Conservation (phyloP, 2,113 vertebrate genomes). For the Ascaphus truei region DNA sequence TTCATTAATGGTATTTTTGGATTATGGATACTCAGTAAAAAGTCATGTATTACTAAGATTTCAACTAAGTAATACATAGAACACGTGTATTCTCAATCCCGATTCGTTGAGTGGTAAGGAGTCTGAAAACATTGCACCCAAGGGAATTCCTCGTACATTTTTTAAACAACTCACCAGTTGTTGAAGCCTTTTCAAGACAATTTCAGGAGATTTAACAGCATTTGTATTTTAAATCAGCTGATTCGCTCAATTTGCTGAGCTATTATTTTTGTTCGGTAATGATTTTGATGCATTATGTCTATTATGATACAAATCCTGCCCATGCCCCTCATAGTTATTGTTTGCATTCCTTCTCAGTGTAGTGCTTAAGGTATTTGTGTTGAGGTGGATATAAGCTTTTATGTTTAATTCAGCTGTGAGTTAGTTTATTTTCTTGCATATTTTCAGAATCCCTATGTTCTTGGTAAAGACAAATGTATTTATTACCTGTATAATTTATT, state of each 20-base stretch:
- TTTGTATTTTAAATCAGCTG: neutral
- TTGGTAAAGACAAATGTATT: too few relatives aligned
- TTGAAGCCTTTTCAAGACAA: neutral
- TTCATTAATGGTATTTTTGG: neutral
- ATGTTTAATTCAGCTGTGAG: neutral
- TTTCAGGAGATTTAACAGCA: neutral
- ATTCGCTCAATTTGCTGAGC: neutral
- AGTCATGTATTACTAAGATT: neutral
- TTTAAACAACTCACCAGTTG: neutral
- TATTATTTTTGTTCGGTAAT: slow-evolving; percentile 18
- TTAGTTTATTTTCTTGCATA: neutral
- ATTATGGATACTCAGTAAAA: too few relatives aligned
- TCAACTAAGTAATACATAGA: neutral
- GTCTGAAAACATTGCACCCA: neutral
- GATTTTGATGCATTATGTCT: slow-evolving; percentile 21
- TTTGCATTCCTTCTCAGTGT: neutral
- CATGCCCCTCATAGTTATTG: neutral
- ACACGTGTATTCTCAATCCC: neutral
- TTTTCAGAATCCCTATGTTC: neutral
- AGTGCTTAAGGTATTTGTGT: neutral
- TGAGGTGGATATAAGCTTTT: neutral
- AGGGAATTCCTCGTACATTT: neutral
- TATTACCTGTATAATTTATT: too few relatives aligned
- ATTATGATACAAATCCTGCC: slow-evolving; percentile 5
- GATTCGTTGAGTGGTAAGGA: too few relatives aligned